Evolutionary conservation across 2,888 invertebrate species (phyloP).

Genomic region (Anoplius nigerrimus): DNA sequence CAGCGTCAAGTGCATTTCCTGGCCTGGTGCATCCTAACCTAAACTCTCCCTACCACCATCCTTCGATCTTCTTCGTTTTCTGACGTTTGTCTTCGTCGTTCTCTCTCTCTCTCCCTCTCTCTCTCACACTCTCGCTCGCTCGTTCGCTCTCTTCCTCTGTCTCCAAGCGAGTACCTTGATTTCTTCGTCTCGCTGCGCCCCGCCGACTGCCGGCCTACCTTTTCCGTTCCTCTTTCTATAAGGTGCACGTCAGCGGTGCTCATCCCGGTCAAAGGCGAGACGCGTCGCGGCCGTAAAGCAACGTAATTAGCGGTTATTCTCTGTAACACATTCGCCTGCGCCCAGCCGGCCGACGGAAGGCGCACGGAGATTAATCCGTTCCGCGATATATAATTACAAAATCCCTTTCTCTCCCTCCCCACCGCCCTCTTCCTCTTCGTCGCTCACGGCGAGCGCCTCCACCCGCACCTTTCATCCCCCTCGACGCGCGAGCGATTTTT

Average conservation of each 20-base stretch:
- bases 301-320: constrained; percentile 6
- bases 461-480: constrained; percentile 20
- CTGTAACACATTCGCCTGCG: background rate
- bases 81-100: constrained; percentile 19
- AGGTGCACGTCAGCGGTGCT: constrained; percentile 43
- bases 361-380: background rate
- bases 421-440: background rate
- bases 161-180: constrained; percentile 5
- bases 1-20: constrained; percentile 74
- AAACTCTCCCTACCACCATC: constrained; percentile 39
- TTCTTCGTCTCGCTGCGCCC: constrained; percentile 3
- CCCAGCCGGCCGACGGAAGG: background rate
- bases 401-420: background rate
- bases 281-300: background rate
- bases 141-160: constrained; percentile 18
- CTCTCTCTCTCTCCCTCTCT: constrained; percentile 18
- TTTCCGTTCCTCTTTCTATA: constrained; percentile 10
- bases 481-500: background rate
- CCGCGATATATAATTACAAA: background rate
- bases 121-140: constrained; percentile 2
- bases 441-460: background rate
- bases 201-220: background rate
- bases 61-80: background rate
- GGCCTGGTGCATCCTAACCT: constrained; percentile 60
- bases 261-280: constrained; percentile 23